Evolutionary conservation across 2,888 invertebrate species (phyloP), one percentile per base, ranked within the genome.

Genomic region (Eulithis prunata): DNA sequence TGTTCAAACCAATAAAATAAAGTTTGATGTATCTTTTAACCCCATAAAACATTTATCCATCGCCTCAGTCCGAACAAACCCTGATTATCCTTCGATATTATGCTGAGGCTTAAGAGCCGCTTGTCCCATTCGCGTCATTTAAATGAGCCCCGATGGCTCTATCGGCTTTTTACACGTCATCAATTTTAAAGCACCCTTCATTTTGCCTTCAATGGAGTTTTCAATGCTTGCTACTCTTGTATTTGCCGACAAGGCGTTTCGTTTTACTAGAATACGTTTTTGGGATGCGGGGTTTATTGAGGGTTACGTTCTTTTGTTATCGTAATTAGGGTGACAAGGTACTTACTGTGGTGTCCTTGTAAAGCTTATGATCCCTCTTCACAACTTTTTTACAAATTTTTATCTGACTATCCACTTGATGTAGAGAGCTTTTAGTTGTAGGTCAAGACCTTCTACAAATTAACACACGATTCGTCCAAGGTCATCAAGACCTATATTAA

Each of bases 101-200:
- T 80, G 76, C 76, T 73, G 75, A 72, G 77, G 71, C 74, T 81
- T 75, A 78, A 84, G 85, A 81, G 82, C 78, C 80, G 80, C 84
- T 87, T 79, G 78, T 79, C 82, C 78, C 77, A 79, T 80, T 81
- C 79, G 77, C 83, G 84, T 82, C 83, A 88, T 89, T 89, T 84
- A 88, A 90, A 90, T 86, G 86, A 85, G 82, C 82, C 83, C 78
- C 77, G 83, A 87, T 86, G 86, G 85, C 86, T 87, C 88, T 89
- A 90, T 90, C 89, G 81, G 84, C 79, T 83, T 87, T 84, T 86
- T 82, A 84, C 87, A 88, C 87, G 90, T 91, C 90, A 90, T 91
- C 90, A 88, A 82, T 90, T 90, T 88, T 80, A 74, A 74, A 87
- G 86, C 78, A 81, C 85, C 85, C 89, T 89, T 86, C 84, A 86